phyloP scores from a whole-genome alignment of 2,797 vertebrate species.

The Lerista edwardsae region DNA sequence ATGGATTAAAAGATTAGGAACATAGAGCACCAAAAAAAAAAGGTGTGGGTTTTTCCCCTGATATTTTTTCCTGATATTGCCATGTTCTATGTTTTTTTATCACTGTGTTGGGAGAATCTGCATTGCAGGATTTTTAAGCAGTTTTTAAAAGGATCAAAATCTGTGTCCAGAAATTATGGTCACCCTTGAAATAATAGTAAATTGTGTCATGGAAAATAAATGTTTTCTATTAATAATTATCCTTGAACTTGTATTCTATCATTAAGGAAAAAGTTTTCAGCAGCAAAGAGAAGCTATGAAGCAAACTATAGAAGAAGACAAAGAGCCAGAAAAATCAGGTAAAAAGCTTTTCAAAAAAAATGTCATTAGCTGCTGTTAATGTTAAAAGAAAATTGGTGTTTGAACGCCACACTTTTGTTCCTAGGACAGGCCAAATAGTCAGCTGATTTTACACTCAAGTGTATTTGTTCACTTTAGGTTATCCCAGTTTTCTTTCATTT shows the following conservation, averaged over 20 bases:
- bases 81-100: neutral
- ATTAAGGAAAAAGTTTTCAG: slow-evolving; percentile 94
- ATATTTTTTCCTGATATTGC: too few relatives aligned
- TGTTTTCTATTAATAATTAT: slow-evolving; percentile 25
- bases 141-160: neutral
- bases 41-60: neutral
- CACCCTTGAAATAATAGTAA: neutral
- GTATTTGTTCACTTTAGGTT: neutral
- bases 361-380: neutral
- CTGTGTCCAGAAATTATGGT: neutral
- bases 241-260: slow-evolving; percentile 35
- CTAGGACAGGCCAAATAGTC: neutral
- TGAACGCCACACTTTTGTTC: neutral
- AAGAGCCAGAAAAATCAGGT: slow-evolving; percentile 88
- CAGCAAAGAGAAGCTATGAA: slow-evolving; percentile 98
- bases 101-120: neutral
- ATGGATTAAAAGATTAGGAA: neutral
- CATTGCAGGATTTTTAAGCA: too few relatives aligned
- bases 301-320: slow-evolving; percentile 92
- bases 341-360: slow-evolving; percentile 22
- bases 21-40: neutral
- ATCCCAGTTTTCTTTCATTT: neutral
- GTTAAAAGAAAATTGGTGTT: neutral
- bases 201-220: neutral
- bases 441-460: neutral